phyloP scores from a whole-genome alignment of 1,140 invertebrate genomes.

The Drosophila hydei region DNA sequence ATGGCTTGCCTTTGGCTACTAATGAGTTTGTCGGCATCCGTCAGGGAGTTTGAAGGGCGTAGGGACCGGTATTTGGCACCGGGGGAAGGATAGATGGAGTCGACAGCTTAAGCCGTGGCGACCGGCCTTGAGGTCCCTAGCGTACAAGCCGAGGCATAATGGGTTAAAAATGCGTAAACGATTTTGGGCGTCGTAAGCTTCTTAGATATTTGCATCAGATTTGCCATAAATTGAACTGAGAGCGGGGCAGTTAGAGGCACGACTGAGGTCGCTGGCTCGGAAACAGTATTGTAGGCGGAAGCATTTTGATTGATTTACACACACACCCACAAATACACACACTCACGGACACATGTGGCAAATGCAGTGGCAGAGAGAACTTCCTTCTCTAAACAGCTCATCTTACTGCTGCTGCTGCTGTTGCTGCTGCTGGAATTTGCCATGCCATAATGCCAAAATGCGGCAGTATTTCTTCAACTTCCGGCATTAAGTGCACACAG shows the following conservation, averaged over 20 bases:
- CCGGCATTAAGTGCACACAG: constrained; percentile 77
- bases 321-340: constrained; percentile 36
- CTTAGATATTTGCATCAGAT: constrained; percentile 78
- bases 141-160: constrained; percentile 33
- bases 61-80: constrained; percentile 2
- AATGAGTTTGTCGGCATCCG: constrained; percentile 80
- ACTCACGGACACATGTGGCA: constrained; percentile 20
- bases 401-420: constrained; percentile 32
- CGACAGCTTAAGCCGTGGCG: constrained; percentile 25
- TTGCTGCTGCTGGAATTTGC: constrained; percentile 62
- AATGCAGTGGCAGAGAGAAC: constrained; percentile 29
- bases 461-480: constrained; percentile 80
- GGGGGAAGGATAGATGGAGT: constrained; percentile 2
- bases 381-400: constrained; percentile 36
- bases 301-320: constrained; percentile 79
- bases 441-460: constrained; percentile 72
- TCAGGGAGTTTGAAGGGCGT: constrained; percentile 36
- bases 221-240: constrained; percentile 66
- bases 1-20: constrained; percentile 76
- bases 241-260: not conserved
- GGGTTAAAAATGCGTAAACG: constrained; percentile 80
- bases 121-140: constrained; percentile 26
- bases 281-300: constrained; percentile 53
- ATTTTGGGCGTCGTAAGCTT: constrained; percentile 75
- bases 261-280: constrained; percentile 15